A percentile compares a stretch with the other conserved stretches of the same genome.
Conservation (phyloP, 1,140 invertebrate species). For the Drosophila nannoptera region DNA sequence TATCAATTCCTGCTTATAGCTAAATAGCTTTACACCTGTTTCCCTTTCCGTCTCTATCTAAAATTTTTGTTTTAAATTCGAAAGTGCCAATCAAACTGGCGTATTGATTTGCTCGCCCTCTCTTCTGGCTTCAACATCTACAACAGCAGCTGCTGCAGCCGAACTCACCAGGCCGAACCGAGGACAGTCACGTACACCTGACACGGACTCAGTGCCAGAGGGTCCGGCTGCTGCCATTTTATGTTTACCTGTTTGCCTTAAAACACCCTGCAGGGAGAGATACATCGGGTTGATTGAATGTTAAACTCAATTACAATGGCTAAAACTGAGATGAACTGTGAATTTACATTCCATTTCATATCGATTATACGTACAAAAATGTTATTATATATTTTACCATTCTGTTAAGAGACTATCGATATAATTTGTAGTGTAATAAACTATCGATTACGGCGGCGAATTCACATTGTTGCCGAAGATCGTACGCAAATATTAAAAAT, state of each 20-base stretch:
- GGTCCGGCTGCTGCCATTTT: slow-evolving; percentile 52
- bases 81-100: slow-evolving; percentile 69
- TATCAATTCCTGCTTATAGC: background rate
- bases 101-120: slow-evolving; percentile 56
- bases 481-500: background rate
- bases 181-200: slow-evolving; percentile 63
- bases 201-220: slow-evolving; percentile 35
- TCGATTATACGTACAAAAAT: no score
- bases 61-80: slow-evolving; percentile 59
- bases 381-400: no score
- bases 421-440: no score
- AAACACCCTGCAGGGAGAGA: slow-evolving; percentile 4
- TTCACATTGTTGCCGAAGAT: no score
- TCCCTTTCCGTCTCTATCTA: no score
- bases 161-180: slow-evolving; percentile 21
- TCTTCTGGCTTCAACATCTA: slow-evolving; percentile 33
- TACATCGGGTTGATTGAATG: no score
- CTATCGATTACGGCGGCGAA: no score
- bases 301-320: no score
- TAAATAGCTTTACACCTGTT: no score
- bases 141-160: slow-evolving; percentile 11
- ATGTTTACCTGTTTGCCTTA: slow-evolving; percentile 62
- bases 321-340: no score
- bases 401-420: no score
- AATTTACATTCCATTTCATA: no score